A percentile compares a stretch with the other conserved stretches of the same genome.
Conservation (phyloP, 2,888 invertebrate species). For the Panorpa germanica region DNA sequence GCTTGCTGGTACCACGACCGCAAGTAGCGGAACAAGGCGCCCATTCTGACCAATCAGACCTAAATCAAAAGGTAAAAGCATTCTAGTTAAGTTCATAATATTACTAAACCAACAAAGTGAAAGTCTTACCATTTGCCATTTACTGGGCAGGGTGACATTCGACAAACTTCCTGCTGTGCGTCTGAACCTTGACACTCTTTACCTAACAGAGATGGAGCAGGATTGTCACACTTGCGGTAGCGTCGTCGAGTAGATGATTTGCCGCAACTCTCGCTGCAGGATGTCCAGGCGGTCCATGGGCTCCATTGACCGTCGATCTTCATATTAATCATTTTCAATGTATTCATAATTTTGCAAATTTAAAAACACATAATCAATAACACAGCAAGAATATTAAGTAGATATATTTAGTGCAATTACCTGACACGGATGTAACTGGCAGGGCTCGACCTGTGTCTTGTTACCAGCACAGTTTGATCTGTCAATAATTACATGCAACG, state of each 20-base stretch:
- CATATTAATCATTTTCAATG: too few relatives aligned
- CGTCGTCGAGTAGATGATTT: constrained; percentile 20
- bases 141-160: constrained; percentile 23
- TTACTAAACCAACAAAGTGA: too few relatives aligned
- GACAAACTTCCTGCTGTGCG: constrained; percentile 22
- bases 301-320: constrained; percentile 23
- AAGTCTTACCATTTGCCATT: constrained; percentile 21
- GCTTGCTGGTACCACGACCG: constrained; percentile 21
- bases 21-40: constrained; percentile 23
- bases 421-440: too few relatives aligned
- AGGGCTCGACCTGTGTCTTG: too few relatives aligned
- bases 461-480: too few relatives aligned
- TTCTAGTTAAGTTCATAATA: neutral
- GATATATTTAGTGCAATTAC: too few relatives aligned
- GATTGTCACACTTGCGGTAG: constrained; percentile 22
- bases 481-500: too few relatives aligned
- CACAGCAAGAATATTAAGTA: too few relatives aligned
- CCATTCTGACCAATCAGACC: constrained; percentile 4
- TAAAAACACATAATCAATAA: too few relatives aligned
- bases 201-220: constrained; percentile 23
- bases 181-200: constrained; percentile 21
- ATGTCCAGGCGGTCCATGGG: constrained; percentile 24
- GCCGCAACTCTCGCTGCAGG: constrained; percentile 25
- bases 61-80: neutral
- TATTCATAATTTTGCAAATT: too few relatives aligned